These are phyloP conservation scores for Heliconius cydno DNA, from an alignment of 2,888 invertebrate species.

Conservation along the genomic window DNA sequence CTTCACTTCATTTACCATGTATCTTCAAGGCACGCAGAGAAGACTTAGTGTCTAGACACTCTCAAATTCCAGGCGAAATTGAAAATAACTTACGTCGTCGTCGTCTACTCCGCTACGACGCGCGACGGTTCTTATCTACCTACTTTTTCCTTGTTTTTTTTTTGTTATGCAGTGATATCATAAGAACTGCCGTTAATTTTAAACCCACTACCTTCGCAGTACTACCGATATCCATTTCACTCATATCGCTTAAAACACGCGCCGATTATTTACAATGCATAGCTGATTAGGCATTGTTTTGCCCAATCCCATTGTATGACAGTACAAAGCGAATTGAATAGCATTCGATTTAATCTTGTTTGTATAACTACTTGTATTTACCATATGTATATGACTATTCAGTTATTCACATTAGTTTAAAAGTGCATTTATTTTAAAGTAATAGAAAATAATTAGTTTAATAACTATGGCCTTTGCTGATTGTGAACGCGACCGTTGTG, in stretches of 20 bases:
- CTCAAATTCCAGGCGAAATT: too few relatives aligned
- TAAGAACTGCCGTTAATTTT: background rate
- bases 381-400: slow-evolving; percentile 5
- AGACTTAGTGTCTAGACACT: too few relatives aligned
- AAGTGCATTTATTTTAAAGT: too few relatives aligned
- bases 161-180: background rate
- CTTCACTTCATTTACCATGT: background rate
- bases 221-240: background rate
- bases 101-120: too few relatives aligned
- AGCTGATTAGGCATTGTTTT: slow-evolving; percentile 30
- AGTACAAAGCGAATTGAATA: slow-evolving; percentile 26
- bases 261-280: slow-evolving; percentile 18
- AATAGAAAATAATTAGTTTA: too few relatives aligned
- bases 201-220: background rate
- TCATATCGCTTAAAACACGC: slow-evolving; percentile 1
- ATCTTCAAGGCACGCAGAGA: too few relatives aligned
- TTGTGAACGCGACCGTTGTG: too few relatives aligned
- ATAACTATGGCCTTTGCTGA: too few relatives aligned
- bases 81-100: too few relatives aligned
- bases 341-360: slow-evolving; percentile 21
- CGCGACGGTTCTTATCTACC: too few relatives aligned
- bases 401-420: too few relatives aligned
- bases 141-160: too few relatives aligned
- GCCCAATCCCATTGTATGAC: slow-evolving; percentile 27
- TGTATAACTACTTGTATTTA: slow-evolving; percentile 4